Evolutionary conservation across 1,140 invertebrate genomes (phyloP), one percentile per base, ranked within the genome.

Genomic region (Aphaenogaster ashmeadi): DNA sequence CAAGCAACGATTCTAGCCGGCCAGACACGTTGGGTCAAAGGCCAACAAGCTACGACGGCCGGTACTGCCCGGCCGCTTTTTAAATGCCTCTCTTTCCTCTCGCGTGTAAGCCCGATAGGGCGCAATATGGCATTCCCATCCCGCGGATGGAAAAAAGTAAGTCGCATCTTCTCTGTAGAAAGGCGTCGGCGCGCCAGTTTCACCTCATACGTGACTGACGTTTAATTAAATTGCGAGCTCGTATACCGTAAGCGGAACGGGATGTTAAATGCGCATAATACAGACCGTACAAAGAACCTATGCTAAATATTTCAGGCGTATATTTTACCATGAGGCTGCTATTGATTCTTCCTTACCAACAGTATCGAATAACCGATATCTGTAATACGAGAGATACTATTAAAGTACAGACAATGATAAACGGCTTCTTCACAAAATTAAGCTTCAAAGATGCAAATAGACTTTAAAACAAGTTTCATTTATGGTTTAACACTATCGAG

Each of bases 141-240:
- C 2, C 11, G 33, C 21, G 38, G 13, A n/a, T 27, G 27, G 27
- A 15, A 38, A 64, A 75, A 79, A 66, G 36, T 77, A 60, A 67
- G n/a, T 47, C 11, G 41, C 58, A 50, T 79, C 44, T 44, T 62
- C 75, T 78, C 41, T 66, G 44, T 5, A 36, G 13, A 79, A 67
- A 79, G 41, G 44, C 15, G 21, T 3, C 58, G 36, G 5, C 7
- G 15, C 15, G 5, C 8, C 67, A 13, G 11, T 36, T 54, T 47
- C 38, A 18, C n/a, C n/a, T 38, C 21, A 41, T 50, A 21, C 56
- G 41, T 60, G n/a, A 38, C 77, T 50, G 77, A 67, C 77, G 18
- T 79, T 67, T 79, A 79, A 79, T 79, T 79, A 79, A 79, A 79
- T 79, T 79, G 33, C 44, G 2, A 79, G 44, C 8, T 18, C 11